These are phyloP conservation scores for Stichopus chloronotus DNA, from an alignment of 35 echinoderm and acorn worm species.

Conservation along the genomic window DNA sequence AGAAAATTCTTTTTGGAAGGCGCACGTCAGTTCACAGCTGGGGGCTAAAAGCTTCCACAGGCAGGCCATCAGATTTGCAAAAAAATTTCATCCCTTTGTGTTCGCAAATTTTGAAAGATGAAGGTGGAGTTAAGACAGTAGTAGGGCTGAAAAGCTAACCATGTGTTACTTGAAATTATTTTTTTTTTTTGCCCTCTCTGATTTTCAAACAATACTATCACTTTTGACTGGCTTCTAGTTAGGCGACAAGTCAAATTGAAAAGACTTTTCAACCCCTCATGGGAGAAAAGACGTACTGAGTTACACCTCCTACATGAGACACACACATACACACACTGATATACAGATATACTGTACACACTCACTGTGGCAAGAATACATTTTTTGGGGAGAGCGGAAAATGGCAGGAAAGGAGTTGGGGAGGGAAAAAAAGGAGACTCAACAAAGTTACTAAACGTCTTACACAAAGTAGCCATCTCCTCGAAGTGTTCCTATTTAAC, in stretches of 20 bases:
- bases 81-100: conserved; percentile 20
- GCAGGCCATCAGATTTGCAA: no score
- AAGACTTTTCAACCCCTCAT: background rate
- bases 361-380: no score
- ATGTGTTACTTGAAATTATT: background rate
- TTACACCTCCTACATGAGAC: background rate
- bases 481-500: no score
- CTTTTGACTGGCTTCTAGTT: conserved; percentile 16
- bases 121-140: background rate
- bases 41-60: conserved; percentile 43
- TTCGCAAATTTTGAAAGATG: background rate
- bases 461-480: no score
- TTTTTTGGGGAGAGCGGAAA: no score
- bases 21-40: conserved; percentile 42
- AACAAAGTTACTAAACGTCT: no score
- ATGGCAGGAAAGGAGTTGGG: no score
- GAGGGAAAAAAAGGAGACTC: no score
- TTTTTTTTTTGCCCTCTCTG: background rate
- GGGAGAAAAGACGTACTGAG: background rate
- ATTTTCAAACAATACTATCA: background rate
- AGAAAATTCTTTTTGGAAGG: background rate
- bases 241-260: conserved; percentile 17
- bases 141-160: background rate
- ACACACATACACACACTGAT: no score
- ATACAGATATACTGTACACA: no score